These are phyloP conservation scores for Dioctria linearis DNA, from an alignment of 2,888 invertebrate species.

Conservation along the genomic window DNA sequence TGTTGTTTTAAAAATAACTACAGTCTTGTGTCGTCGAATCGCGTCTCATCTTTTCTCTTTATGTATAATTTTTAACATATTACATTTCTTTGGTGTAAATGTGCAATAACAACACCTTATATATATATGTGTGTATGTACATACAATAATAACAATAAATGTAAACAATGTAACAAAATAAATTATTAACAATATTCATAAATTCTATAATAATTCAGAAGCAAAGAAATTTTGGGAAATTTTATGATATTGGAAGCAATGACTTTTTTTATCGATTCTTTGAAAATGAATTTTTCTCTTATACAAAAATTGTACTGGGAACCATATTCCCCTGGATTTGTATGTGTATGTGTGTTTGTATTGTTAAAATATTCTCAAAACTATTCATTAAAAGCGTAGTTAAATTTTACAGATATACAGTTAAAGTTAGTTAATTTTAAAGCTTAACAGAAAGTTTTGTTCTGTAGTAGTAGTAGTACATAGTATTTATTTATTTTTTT, in stretches of 20 bases:
- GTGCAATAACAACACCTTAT: slow-evolving; percentile 28
- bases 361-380: neutral
- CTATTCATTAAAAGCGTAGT: slow-evolving; percentile 6
- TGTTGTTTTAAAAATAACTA: slow-evolving; percentile 20
- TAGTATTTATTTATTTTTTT: neutral
- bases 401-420: neutral
- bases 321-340: neutral
- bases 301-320: too few relatives aligned
- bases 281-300: neutral
- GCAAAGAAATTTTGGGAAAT: neutral
- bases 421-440: neutral
- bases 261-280: neutral
- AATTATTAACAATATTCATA: neutral
- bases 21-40: neutral
- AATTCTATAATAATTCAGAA: neutral
- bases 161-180: slow-evolving; percentile 4
- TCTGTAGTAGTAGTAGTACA: neutral
- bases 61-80: neutral
- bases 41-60: neutral
- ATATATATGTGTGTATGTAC: neutral
- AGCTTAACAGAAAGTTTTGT: neutral
- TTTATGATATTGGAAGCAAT: neutral
- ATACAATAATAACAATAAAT: neutral
- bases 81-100: neutral
- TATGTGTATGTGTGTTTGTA: neutral